These are phyloP conservation scores for Papilio xuthus DNA, from an alignment of 1,140 invertebrate species.

Conservation along the genomic window DNA sequence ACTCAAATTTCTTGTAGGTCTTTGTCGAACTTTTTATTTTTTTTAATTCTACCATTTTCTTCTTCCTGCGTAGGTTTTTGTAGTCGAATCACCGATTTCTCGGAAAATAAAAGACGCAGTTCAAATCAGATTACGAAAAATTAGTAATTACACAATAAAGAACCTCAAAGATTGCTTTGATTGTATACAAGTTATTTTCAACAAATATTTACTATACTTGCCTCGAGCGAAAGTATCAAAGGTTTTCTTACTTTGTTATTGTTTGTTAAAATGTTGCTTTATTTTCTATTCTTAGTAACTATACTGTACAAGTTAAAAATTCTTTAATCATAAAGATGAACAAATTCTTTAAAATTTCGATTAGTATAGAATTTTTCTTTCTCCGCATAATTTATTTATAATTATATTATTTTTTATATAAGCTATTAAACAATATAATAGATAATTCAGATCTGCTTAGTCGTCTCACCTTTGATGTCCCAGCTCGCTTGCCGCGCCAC, in stretches of 20 bases:
- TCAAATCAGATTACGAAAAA: neutral
- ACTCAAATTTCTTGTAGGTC: too few species aligned
- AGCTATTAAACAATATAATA: too few species aligned
- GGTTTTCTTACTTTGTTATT: neutral
- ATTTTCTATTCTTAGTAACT: neutral
- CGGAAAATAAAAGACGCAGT: neutral
- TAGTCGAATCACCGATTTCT: neutral
- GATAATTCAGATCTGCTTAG: too few species aligned
- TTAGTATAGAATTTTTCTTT: neutral
- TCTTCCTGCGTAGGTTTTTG: too few species aligned
- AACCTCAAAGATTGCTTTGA: neutral
- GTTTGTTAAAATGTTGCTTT: neutral
- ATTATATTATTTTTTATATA: too few species aligned
- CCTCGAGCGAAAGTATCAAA: neutral
- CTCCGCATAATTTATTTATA: too few species aligned
- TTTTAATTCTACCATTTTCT: too few species aligned
- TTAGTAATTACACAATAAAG: neutral
- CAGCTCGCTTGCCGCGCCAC: too few species aligned
- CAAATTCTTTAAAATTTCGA: neutral
- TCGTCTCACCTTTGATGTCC: too few species aligned
- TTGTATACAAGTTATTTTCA: neutral
- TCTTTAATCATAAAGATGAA: neutral
- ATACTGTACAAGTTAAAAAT: neutral
- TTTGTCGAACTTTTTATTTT: too few species aligned
- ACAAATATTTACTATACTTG: conserved; percentile 16